Conservation (phyloP, 2,888 invertebrate species). For the Synergus japonicus region DNA sequence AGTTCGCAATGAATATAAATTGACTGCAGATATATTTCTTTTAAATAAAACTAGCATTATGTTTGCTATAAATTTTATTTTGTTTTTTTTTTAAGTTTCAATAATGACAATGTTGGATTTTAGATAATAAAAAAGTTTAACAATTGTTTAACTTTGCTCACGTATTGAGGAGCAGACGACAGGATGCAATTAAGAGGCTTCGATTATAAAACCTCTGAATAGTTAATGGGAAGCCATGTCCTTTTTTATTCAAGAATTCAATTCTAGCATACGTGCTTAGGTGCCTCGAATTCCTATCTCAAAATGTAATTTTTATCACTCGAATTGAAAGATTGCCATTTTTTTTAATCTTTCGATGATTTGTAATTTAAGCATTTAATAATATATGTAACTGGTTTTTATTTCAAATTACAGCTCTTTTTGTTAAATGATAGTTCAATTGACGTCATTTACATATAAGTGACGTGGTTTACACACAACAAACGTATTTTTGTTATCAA, state of each 20-base stretch:
- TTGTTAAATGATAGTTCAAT: constrained; percentile 21
- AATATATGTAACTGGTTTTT: neutral
- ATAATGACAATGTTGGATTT: neutral
- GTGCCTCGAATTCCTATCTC: neutral
- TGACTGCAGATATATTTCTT: too few relatives aligned
- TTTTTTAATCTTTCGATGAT: neutral
- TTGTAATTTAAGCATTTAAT: neutral
- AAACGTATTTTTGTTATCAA: constrained; percentile 12
- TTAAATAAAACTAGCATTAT: too few relatives aligned
- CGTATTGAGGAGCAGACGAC: constrained; percentile 16
- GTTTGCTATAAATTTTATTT: neutral
- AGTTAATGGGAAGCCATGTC: constrained; percentile 21
- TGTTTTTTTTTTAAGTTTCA: neutral
- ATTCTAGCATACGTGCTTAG: constrained; percentile 7
- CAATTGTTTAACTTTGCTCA: constrained; percentile 25
- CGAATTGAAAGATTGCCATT: neutral
- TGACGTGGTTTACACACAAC: neutral
- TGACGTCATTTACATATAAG: neutral
- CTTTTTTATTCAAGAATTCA: constrained; percentile 29
- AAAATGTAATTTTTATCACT: neutral
- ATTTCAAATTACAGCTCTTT: neutral
- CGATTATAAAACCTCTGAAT: constrained; percentile 51
- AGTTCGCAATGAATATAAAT: too few relatives aligned
- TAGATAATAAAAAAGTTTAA: neutral
- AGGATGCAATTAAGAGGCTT: constrained; percentile 59